A percentile compares a stretch with the other conserved stretches of the same genome.
Conservation (phyloP, 35 echinoderm and acorn worm genomes). For the Stichopus chloronotus region DNA sequence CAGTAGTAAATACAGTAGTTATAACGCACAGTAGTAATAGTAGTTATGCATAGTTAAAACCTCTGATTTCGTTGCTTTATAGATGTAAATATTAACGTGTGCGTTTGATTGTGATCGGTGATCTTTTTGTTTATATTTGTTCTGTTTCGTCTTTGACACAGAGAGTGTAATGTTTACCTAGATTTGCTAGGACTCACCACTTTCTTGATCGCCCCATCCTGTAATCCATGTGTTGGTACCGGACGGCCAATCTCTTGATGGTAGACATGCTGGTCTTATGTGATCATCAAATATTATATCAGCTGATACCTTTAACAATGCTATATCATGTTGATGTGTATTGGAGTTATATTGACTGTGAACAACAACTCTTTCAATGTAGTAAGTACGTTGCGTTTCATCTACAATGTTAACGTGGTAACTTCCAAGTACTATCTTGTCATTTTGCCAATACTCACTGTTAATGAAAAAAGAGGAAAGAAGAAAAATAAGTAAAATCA, state of each 20-base stretch:
- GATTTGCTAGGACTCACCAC: slow-evolving; percentile 5
- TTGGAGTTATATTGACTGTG: slow-evolving; percentile 56
- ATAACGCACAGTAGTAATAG: too few species aligned
- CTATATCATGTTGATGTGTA: slow-evolving; percentile 75
- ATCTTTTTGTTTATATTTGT: too few species aligned
- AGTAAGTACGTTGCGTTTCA: slow-evolving; percentile 5
- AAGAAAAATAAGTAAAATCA: too few species aligned
- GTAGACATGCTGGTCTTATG: slow-evolving; percentile 66
- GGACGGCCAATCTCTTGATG: slow-evolving; percentile 41
- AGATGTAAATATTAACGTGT: too few species aligned
- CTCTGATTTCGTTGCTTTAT: too few species aligned
- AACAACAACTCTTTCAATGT: slow-evolving; percentile 36
- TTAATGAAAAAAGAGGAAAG: too few species aligned
- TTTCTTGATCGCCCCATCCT: slow-evolving; percentile 83
- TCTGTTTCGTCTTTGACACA: too few species aligned
- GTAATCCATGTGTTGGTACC: slow-evolving; percentile 74
- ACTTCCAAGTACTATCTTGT: slow-evolving; percentile 43
- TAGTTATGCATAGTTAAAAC: too few species aligned
- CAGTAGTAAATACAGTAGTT: too few species aligned
- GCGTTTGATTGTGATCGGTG: too few species aligned
- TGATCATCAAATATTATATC: slow-evolving; percentile 61
- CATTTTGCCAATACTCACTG: too few species aligned
- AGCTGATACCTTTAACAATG: slow-evolving; percentile 62
- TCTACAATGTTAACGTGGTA: slow-evolving; percentile 58
- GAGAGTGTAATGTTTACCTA: too few species aligned